phyloP scores from a whole-genome alignment of 2,113 vertebrate genomes.

The Oreochromis aureus region DNA sequence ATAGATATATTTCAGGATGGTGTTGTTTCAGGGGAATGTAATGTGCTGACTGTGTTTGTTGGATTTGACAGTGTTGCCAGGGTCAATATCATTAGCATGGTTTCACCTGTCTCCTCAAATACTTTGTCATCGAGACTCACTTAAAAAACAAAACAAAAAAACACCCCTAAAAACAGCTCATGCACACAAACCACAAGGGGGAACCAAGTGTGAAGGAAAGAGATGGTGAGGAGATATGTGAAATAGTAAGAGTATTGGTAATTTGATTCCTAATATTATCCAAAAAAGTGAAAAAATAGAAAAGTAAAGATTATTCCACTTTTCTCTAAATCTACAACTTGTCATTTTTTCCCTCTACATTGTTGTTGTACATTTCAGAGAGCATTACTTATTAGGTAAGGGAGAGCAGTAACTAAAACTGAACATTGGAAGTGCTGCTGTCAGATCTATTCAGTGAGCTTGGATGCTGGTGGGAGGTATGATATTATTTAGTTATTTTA shows the following conservation, averaged over 20 bases:
- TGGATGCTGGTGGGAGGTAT: background rate
- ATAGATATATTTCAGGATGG: slow-evolving; percentile 14
- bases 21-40: slow-evolving; percentile 19
- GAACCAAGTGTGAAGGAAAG: background rate
- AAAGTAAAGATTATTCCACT: background rate
- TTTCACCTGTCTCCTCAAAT: slow-evolving; percentile 36
- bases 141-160: background rate
- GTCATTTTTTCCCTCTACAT: background rate
- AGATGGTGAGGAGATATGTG: background rate
- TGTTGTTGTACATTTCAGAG: background rate
- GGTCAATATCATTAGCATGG: slow-evolving; percentile 51
- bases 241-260: background rate
- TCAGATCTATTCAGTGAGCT: background rate
- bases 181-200: background rate
- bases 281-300: background rate
- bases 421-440: background rate
- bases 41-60: background rate
- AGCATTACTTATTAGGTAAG: background rate
- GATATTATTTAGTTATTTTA: background rate
- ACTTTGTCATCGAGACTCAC: slow-evolving; percentile 12
- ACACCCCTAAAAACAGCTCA: background rate
- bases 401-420: background rate
- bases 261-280: background rate
- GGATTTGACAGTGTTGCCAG: slow-evolving; percentile 39
- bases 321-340: background rate